Evolutionary conservation across 35 echinoderm and acorn worm species (phyloP), one percentile per base, ranked within the genome.

Genomic region (Diadema setosum): DNA sequence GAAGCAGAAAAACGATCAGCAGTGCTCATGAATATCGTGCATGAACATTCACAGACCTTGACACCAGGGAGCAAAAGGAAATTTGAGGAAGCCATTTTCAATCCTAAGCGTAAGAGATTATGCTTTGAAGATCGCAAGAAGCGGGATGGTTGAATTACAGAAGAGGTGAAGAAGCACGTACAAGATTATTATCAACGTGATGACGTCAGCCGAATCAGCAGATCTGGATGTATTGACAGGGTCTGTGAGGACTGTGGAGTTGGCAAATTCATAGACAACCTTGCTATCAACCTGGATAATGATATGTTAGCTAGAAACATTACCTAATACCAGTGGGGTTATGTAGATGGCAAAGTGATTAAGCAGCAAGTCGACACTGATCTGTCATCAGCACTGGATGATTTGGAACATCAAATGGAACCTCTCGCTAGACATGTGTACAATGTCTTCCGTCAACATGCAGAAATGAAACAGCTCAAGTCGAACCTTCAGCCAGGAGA

Each of bases 121-220:
- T 36, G 27, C 18, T 76, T 32, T 29, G 27, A 32, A 6, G 82
- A 84, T 31, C 52, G 82, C 23, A 84, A 84, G 27, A 49, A 26
- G 20, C 17, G 80, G 49, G 32, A 46, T 57, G 82, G 59, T 39
- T 14, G 5, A 23, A 26, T 84, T 4, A 3, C 82, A 24, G 82
- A 60, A 32, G 82, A 84, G 4, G 30, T 52, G 4, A 57, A 55
- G 11, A 5, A 84, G 29, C 43, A 84, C 33, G 30, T 84, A 16
- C 21, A 21, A 57, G 49, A 50, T 2, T 84, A 57, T 39, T 84
- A 84, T 84, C 45, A 84, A 34, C 82, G 48, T 55, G 48, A 84
- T 84, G 82, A 84, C 59, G 48, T 84, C 48, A 84, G 82, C 49
- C 43, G 46, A 29, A 84, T 61, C 48, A 52, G 48, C 9, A 52